Percentiles rank a stretch among this genome's conserved stretches.
These are phyloP conservation scores for Ochropacha duplaris DNA, from an alignment of 2,888 invertebrate species.

Conservation along the genomic window DNA sequence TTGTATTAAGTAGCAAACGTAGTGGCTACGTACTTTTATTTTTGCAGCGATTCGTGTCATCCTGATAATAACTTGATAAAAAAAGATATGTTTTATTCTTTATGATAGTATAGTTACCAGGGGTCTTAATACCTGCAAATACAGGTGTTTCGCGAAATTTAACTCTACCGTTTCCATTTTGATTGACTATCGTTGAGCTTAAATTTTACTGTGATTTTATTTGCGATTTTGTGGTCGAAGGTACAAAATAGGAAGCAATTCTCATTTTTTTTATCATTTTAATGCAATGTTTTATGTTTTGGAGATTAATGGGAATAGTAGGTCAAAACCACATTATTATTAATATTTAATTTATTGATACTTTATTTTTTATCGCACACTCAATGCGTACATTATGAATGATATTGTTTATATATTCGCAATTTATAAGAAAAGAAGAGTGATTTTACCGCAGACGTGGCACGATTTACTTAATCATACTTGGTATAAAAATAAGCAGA, in stretches of 20 bases:
- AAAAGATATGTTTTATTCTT: background rate
- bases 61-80: background rate
- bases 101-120: background rate
- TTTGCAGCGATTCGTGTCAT: background rate
- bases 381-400: background rate
- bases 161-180: too few species aligned
- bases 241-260: too few species aligned
- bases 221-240: too few species aligned
- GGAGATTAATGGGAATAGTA: background rate
- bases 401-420: background rate
- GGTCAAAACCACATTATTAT: background rate
- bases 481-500: too few species aligned
- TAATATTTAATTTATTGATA: background rate
- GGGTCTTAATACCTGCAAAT: background rate
- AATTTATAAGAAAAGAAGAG: background rate
- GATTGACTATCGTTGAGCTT: too few species aligned
- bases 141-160: too few species aligned
- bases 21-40: background rate
- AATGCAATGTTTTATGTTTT: background rate
- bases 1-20: background rate
- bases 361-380: background rate
- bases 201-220: too few species aligned
- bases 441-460: background rate
- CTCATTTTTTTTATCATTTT: background rate
- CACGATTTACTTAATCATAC: too few species aligned